Base-by-base conservation (phyloP, 2,113 vertebrate species). In the Calonectris borealis region DNA sequence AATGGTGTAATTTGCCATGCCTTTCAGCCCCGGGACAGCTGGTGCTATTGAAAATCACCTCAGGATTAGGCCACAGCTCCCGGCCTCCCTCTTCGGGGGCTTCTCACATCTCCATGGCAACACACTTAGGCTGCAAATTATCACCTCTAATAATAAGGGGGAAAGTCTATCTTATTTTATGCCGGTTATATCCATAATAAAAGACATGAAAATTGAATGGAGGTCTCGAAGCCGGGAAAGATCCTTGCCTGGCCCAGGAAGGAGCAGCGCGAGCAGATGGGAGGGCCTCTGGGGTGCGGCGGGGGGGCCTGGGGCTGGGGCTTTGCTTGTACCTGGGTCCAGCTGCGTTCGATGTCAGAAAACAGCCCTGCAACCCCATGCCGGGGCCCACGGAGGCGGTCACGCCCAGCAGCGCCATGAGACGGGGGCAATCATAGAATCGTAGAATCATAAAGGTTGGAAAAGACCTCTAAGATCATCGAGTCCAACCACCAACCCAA, bases 1-100 rank as follows among this genome's bases (percentile, higher is more conserved):
- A 98, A 98, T 98, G 98, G 98, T 84, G 95, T 97, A 98, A 98
- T 98, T 98, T 98, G 98, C 98, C 97, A 97, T 96, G 98, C 97
- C 97, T 98, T 97, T 98, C 97, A 98, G 94, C 93, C 97, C 90
- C 93, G 15, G 97, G 98, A 98, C 98, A 99, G 98, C 98, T 98
- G 98, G 98, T 96, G 96, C 98, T 97, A 98, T 98, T 98, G 97
- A 98, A 98, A 98, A 97, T 95, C 96, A 97, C 97, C 97, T 97
- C 96, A 93, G 97, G 98, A 98, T 98, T 98, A 98, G 96, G 83
- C 82, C 95, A n/a, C 86, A 66, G 97, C 95, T 97, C 97, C 96
- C 88, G 73, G 89, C 96, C 94, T 77, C 64, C 90, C 91, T 97
- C 97, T 97, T 97, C 62, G 60, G 95, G 90, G 49, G 73, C 80